Evolutionary conservation across 2,113 vertebrate species (phyloP).

Genomic region (Oceanodroma tethys): DNA sequence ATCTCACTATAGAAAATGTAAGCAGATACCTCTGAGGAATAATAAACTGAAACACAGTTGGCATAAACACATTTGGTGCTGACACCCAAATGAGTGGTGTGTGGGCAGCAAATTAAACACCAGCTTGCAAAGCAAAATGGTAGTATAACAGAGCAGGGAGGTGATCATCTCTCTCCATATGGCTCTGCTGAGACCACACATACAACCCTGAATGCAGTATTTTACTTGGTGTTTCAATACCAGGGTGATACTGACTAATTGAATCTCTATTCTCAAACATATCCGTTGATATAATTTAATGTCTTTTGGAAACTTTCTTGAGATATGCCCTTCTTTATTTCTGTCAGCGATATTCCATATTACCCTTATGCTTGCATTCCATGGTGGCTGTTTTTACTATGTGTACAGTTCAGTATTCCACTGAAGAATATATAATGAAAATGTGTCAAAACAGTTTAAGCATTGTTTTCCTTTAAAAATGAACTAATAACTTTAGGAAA

Average conservation of each 20-base stretch:
- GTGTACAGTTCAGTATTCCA: background rate
- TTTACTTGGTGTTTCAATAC: background rate
- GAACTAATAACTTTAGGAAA: background rate
- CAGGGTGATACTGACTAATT: background rate
- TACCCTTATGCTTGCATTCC: background rate
- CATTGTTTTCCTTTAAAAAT: background rate
- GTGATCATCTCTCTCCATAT: constrained; percentile 55
- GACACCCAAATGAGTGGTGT: constrained; percentile 32
- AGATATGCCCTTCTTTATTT: background rate
- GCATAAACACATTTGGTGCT: constrained; percentile 41
- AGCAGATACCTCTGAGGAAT: constrained; percentile 10
- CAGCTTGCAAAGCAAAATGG: constrained; percentile 56
- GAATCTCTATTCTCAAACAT: background rate
- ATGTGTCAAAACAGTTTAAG: background rate
- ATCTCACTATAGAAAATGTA: background rate
- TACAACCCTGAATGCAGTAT: background rate
- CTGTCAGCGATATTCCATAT: background rate
- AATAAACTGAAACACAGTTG: constrained; percentile 45
- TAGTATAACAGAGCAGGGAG: constrained; percentile 44
- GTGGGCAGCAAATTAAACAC: constrained; percentile 60
- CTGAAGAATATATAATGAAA: background rate
- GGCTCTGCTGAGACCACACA: constrained; percentile 6
- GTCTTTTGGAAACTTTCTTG: background rate
- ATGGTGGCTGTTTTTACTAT: background rate
- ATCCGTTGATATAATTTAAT: background rate